Evolutionary conservation across 2,797 vertebrate genomes (phyloP).

Genomic region (Strix occidentalis): DNA sequence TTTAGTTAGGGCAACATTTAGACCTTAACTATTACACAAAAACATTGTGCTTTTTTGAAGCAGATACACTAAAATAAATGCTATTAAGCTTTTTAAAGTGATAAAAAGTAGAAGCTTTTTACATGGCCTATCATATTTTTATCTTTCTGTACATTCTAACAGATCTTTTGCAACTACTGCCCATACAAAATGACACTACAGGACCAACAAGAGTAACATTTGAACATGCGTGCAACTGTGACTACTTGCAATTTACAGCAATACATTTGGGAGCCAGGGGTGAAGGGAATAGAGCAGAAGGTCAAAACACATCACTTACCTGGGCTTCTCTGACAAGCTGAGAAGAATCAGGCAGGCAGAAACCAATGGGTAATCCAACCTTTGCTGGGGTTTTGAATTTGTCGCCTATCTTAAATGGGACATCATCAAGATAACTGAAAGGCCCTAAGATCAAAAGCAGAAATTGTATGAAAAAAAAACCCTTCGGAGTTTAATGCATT

Average conservation of each 20-base stretch:
- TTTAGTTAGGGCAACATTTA: not conserved
- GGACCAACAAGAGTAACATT: not conserved
- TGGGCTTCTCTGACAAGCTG: constrained; percentile 83
- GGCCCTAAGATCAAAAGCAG: constrained; percentile 81
- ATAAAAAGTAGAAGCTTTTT: not conserved
- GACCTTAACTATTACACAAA: not conserved
- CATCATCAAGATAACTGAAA: constrained; percentile 96
- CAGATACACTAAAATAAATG: not conserved
- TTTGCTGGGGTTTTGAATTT: constrained; percentile 94
- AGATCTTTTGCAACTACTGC: not conserved
- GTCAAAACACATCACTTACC: constrained; percentile 74
- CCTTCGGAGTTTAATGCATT: not conserved
- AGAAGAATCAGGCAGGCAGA: constrained; percentile 86
- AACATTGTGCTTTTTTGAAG: not conserved
- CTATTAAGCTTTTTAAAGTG: not conserved
- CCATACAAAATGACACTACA: not conserved
- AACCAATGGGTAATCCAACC: constrained; percentile 94
- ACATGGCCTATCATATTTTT: not conserved
- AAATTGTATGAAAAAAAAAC: not conserved
- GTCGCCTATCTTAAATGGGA: constrained; percentile 97
- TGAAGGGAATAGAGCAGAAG: not conserved
- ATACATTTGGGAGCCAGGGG: not conserved
- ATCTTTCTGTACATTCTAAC: not conserved
- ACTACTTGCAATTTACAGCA: not conserved
- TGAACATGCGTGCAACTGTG: not conserved